Evolutionary conservation across 2,888 invertebrate species (phyloP).

Genomic region (Drosophila prolongata): DNA sequence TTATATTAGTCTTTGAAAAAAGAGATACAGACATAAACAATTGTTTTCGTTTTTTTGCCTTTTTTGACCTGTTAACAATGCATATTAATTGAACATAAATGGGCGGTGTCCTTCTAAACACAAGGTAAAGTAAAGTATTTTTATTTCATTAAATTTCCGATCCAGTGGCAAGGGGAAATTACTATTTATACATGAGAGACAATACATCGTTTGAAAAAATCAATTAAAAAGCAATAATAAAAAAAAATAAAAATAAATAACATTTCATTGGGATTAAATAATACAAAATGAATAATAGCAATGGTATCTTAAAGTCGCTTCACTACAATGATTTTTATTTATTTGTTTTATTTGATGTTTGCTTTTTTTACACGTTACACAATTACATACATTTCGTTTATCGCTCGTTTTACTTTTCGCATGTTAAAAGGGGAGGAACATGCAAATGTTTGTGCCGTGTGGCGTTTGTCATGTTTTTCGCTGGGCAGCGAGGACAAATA

Average conservation of each 20-base stretch:
- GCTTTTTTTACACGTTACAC: constrained; percentile 32
- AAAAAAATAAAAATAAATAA: background rate
- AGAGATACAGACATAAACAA: constrained; percentile 7
- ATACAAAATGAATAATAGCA: background rate
- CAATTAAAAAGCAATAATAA: no score
- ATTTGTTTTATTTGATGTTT: constrained; percentile 20
- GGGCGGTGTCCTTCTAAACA: constrained; percentile 35
- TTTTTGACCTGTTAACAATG: constrained; percentile 65
- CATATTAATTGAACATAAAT: constrained; percentile 50
- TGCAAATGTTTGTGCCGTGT: constrained; percentile 24
- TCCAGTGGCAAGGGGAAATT: background rate
- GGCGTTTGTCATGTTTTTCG: constrained; percentile 51
- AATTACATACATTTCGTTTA: constrained; percentile 38
- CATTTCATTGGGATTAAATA: background rate
- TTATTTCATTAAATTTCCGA: constrained; percentile 21
- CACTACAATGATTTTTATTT: background rate
- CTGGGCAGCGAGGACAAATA: constrained; percentile 46
- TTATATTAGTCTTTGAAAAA: background rate
- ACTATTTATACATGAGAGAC: background rate
- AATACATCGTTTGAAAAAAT: no score
- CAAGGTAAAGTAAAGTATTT: constrained; percentile 37
- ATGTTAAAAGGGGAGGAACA: constrained; percentile 15
- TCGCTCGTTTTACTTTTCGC: constrained; percentile 36
- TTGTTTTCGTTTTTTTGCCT: constrained; percentile 25
- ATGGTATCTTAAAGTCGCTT: constrained; percentile 4